These are phyloP conservation scores for Coregonus ussuriensis DNA, from an alignment of 2,797 vertebrate genomes.

Conservation along the genomic window DNA sequence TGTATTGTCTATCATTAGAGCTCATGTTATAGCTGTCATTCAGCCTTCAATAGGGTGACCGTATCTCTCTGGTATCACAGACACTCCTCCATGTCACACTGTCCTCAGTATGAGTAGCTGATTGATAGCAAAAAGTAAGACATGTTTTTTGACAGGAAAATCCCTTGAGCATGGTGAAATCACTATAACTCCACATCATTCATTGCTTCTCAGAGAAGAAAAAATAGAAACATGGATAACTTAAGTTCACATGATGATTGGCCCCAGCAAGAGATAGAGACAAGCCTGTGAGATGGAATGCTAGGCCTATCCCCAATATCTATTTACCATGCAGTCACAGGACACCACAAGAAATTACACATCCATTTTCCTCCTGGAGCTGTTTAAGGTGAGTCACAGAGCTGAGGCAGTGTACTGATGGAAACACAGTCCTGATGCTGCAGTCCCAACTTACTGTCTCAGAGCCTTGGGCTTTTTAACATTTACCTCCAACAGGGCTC, in stretches of 20 bases:
- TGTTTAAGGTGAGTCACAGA: background rate
- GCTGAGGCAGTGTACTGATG: background rate
- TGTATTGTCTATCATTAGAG: background rate
- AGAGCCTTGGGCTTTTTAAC: background rate
- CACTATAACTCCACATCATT: background rate
- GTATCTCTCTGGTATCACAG: background rate
- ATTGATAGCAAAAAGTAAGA: background rate
- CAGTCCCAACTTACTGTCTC: background rate
- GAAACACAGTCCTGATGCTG: background rate
- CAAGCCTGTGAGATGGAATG: too few species aligned
- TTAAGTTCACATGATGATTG: background rate
- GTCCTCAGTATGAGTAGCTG: background rate
- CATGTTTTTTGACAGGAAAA: background rate
- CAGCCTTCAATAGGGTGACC: background rate
- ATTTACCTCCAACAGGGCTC: background rate
- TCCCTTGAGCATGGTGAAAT: background rate
- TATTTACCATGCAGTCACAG: background rate
- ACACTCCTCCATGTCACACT: background rate
- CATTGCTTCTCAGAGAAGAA: background rate
- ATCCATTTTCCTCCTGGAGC: background rate
- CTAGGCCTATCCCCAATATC: too few species aligned
- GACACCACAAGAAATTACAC: background rate
- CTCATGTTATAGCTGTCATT: background rate
- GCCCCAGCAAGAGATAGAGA: background rate
- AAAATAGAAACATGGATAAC: too few species aligned